A percentile compares a stretch with the other conserved stretches of the same genome.
These are phyloP conservation scores for Macropodus opercularis DNA, from an alignment of 2,797 vertebrate species.

Conservation along the genomic window DNA sequence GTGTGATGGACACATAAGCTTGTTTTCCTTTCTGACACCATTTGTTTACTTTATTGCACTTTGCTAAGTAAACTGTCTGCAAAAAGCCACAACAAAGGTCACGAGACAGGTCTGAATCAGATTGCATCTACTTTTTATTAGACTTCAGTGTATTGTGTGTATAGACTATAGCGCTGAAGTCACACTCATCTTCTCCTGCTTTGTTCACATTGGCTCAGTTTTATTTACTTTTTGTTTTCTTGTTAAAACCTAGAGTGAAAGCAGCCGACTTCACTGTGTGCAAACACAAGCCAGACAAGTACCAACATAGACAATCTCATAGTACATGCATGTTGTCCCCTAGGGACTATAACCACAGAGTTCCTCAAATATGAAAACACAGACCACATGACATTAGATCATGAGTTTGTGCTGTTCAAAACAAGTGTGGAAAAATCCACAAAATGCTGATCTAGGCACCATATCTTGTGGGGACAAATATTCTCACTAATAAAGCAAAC, in stretches of 20 bases:
- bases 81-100: conserved; percentile 30
- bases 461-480: conserved; percentile 19
- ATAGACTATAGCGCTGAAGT: background rate
- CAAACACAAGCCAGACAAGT: conserved; percentile 45
- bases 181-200: background rate
- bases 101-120: conserved; percentile 1
- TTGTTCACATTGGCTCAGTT: conserved; percentile 2
- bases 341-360: conserved; percentile 20
- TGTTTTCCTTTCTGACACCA: background rate
- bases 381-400: conserved; percentile 52
- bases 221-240: conserved; percentile 1
- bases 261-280: conserved; percentile 31
- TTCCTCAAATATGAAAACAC: conserved; percentile 66
- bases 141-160: background rate
- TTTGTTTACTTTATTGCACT: background rate
- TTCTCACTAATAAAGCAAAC: conserved; percentile 16
- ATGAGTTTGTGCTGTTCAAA: conserved; percentile 29
- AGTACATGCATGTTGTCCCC: conserved; percentile 22
- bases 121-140: background rate
- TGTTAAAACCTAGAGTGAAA: conserved; percentile 23
- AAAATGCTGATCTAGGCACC: conserved; percentile 50
- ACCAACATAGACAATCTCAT: conserved; percentile 31
- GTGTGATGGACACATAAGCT: no score
- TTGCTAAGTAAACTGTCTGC: conserved; percentile 5
- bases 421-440: conserved; percentile 30